phyloP scores from a whole-genome alignment of 2,797 vertebrate species.

The Pipistrellus nathusii region DNA sequence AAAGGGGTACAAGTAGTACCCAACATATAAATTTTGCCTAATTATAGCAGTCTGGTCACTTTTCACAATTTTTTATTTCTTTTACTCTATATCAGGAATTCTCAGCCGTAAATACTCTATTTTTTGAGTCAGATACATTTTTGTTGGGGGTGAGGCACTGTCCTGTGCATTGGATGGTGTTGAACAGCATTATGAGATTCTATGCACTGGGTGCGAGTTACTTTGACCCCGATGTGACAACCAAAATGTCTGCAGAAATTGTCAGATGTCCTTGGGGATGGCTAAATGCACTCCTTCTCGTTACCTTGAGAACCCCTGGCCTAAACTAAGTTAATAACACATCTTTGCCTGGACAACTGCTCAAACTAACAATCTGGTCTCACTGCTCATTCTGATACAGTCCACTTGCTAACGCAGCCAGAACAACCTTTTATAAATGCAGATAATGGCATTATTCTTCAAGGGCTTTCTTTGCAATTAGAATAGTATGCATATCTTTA shows the following conservation, averaged over 20 bases:
- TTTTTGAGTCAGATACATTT: background rate
- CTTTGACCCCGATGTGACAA: background rate
- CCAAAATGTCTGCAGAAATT: background rate
- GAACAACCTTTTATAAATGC: background rate
- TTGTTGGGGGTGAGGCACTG: background rate
- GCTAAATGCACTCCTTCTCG: background rate
- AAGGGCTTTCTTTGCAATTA: background rate
- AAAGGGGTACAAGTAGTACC: background rate
- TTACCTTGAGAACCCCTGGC: background rate
- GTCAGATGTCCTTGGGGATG: background rate
- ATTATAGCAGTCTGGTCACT: background rate
- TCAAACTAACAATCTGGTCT: background rate
- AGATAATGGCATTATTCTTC: background rate
- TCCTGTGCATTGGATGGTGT: background rate
- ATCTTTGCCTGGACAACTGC: background rate
- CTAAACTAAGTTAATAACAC: background rate
- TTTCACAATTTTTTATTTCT: background rate
- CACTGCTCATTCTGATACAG: background rate
- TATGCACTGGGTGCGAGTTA: background rate
- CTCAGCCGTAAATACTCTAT: background rate
- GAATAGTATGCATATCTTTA: background rate
- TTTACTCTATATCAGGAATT: background rate
- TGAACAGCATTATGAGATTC: background rate
- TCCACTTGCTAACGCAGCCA: background rate
- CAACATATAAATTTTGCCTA: background rate